phyloP scores from a whole-genome alignment of 2,113 vertebrate genomes.

The Sminthopsis crassicaudata region DNA sequence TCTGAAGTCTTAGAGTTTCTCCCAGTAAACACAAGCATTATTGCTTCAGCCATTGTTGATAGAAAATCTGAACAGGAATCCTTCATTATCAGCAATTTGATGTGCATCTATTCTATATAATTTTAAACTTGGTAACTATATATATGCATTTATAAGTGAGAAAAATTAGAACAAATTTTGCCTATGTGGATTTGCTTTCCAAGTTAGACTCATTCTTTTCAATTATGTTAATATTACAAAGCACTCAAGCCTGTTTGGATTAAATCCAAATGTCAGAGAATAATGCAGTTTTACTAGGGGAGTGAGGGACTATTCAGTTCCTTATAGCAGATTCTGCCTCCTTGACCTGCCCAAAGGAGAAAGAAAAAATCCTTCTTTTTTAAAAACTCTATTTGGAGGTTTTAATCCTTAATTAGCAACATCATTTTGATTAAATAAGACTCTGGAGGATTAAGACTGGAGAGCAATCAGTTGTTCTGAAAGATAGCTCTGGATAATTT shows the following conservation, averaged over 20 bases:
- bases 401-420: conserved; percentile 90
- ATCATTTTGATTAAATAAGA: conserved; percentile 88
- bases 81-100: not conserved
- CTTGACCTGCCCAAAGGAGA: conserved; percentile 83
- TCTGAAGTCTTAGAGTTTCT: not conserved
- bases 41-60: not conserved
- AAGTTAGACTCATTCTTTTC: conserved; percentile 41
- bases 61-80: not conserved
- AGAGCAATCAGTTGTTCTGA: conserved; percentile 85
- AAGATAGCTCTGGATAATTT: conserved; percentile 85
- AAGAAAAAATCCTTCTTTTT: conserved; percentile 73
- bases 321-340: conserved; percentile 79
- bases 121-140: not conserved
- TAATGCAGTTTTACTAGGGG: conserved; percentile 76
- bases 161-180: conserved; percentile 59
- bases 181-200: conserved; percentile 52
- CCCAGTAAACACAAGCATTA: not conserved
- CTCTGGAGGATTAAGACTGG: conserved; percentile 84
- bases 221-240: conserved; percentile 78
- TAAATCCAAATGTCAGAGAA: conserved; percentile 79
- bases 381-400: conserved; percentile 75
- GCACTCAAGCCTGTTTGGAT: conserved; percentile 70
- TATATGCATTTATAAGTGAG: not conserved
- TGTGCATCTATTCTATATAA: not conserved
- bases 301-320: conserved; percentile 71